phyloP scores from a whole-genome alignment of 2,888 invertebrate genomes.

The Gymnosoma rotundatum region DNA sequence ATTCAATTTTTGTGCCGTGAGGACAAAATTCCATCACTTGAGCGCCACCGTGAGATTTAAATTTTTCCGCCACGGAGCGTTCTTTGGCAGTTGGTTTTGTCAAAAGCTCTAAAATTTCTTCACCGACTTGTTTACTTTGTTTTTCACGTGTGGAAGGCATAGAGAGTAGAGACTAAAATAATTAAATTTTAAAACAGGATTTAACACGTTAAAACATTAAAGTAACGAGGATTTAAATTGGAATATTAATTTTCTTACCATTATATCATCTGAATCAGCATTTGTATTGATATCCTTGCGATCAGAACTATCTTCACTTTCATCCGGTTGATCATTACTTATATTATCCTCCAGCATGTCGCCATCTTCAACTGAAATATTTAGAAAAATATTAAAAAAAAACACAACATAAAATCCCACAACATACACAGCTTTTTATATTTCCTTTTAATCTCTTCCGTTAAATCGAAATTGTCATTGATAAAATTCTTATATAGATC shows the following conservation, averaged over 20 bases:
- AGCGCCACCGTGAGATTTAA: conserved; percentile 96
- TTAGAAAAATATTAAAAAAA: background rate
- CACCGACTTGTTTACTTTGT: conserved; percentile 96
- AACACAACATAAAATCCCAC: background rate
- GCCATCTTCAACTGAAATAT: conserved; percentile 76
- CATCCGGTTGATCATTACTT: conserved; percentile 74
- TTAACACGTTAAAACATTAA: background rate
- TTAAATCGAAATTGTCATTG: conserved; percentile 81
- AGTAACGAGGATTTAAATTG: too few relatives aligned
- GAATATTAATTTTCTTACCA: conserved; percentile 78
- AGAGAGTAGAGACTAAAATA: conserved; percentile 77
- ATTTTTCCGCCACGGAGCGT: conserved; percentile 95
- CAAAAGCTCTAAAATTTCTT: conserved; percentile 95
- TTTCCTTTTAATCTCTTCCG: conserved; percentile 82
- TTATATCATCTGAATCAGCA: conserved; percentile 87
- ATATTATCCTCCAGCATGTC: conserved; percentile 74
- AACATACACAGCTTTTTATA: conserved; percentile 77
- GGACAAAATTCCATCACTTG: conserved; percentile 98
- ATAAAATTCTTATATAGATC: conserved; percentile 79
- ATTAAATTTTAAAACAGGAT: background rate
- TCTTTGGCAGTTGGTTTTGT: conserved; percentile 98
- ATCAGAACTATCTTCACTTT: conserved; percentile 73
- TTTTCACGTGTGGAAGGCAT: conserved; percentile 95
- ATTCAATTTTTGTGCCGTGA: conserved; percentile 96
- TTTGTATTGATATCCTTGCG: conserved; percentile 77